These are phyloP conservation scores for Chloroclysta siterata DNA, from an alignment of 2,888 invertebrate species.

Conservation along the genomic window DNA sequence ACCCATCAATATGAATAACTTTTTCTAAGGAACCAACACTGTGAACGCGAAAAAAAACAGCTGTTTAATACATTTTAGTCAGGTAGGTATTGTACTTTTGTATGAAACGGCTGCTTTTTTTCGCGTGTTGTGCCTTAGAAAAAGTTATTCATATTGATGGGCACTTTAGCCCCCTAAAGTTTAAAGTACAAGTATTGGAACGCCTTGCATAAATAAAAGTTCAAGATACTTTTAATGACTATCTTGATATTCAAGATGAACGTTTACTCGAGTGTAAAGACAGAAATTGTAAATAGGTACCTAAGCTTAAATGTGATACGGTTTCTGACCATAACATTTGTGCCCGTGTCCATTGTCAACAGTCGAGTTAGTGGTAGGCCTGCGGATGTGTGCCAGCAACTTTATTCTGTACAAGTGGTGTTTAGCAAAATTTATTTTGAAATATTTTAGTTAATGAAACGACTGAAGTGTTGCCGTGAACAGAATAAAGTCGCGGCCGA, in stretches of 20 bases:
- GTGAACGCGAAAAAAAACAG: too few relatives aligned
- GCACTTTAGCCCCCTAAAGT: too few relatives aligned
- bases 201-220: slow-evolving; percentile 26
- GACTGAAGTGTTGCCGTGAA: slow-evolving; percentile 66
- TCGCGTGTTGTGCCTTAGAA: too few relatives aligned
- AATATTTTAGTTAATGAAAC: slow-evolving; percentile 71
- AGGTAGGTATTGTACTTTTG: too few relatives aligned
- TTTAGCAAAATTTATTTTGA: slow-evolving; percentile 62
- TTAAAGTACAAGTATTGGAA: too few relatives aligned
- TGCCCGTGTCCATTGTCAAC: slow-evolving; percentile 29
- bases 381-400: slow-evolving; percentile 47
- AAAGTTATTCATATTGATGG: too few relatives aligned
- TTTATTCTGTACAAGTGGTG: slow-evolving; percentile 57
- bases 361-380: slow-evolving; percentile 62
- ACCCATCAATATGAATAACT: too few relatives aligned
- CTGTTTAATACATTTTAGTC: too few relatives aligned
- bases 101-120: too few relatives aligned
- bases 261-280: slow-evolving; percentile 18
- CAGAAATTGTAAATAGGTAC: slow-evolving; percentile 31
- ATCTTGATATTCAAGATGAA: slow-evolving; percentile 29
- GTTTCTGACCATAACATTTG: slow-evolving; percentile 27
- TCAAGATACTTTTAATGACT: slow-evolving; percentile 20
- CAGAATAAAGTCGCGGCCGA: slow-evolving; percentile 63
- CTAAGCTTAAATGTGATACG: slow-evolving; percentile 32
- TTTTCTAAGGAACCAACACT: too few relatives aligned